Evolutionary conservation across 2,113 vertebrate species (phyloP).

Genomic region (Zosterops borbonicus): DNA sequence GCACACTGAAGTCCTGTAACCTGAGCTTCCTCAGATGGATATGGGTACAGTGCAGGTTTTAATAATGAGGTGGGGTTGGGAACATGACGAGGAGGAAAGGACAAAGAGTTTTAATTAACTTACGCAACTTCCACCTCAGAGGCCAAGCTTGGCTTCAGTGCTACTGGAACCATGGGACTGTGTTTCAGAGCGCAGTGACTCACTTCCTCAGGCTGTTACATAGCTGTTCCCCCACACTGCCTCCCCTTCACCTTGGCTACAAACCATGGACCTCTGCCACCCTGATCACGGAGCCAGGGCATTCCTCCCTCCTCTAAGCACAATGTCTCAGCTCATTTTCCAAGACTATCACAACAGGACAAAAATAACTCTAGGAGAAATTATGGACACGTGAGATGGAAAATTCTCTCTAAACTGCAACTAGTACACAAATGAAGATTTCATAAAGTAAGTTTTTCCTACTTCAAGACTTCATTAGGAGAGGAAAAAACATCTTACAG

Average conservation of each 20-base stretch:
- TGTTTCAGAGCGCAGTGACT: slow-evolving; percentile 43
- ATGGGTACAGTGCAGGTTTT: background rate
- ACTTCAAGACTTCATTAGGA: background rate
- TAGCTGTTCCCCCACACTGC: background rate
- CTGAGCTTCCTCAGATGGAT: background rate
- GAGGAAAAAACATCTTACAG: background rate
- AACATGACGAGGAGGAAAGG: background rate
- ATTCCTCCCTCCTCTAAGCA: slow-evolving; percentile 24
- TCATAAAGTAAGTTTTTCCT: slow-evolving; percentile 24
- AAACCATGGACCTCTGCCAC: slow-evolving; percentile 40
- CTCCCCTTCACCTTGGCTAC: background rate
- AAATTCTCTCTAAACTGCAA: slow-evolving; percentile 43
- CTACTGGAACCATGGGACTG: slow-evolving; percentile 10
- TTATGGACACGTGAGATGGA: slow-evolving; percentile 8
- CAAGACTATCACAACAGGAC: background rate
- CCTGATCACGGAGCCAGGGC: background rate
- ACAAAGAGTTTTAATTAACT: slow-evolving; percentile 43
- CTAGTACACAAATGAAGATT: background rate
- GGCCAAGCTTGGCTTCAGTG: slow-evolving; percentile 17
- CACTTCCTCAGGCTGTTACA: slow-evolving; percentile 60
- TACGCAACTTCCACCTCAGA: slow-evolving; percentile 39
- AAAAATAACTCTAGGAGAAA: slow-evolving; percentile 45
- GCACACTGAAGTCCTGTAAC: background rate
- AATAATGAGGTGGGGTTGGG: background rate
- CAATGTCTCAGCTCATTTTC: slow-evolving; percentile 14